Evolutionary conservation across 2,888 invertebrate genomes (phyloP).

Genomic region (Macrosoma leucophasiata): DNA sequence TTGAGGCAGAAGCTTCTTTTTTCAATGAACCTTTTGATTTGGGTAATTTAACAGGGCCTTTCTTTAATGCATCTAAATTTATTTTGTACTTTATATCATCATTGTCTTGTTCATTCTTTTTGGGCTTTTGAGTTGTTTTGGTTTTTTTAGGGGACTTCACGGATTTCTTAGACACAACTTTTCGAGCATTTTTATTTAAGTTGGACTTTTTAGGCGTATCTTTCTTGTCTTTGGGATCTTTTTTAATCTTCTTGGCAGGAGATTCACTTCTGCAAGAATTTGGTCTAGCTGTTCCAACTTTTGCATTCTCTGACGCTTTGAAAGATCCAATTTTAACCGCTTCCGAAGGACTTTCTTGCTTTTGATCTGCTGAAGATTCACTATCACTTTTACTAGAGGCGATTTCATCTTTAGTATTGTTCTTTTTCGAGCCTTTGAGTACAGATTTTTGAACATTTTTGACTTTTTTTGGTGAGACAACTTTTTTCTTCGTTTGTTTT

Average conservation of each 20-base stretch:
- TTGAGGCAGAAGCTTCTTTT: constrained; percentile 37
- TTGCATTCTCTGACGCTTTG: too few relatives aligned
- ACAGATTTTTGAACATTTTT: constrained; percentile 49
- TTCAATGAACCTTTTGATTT: constrained; percentile 47
- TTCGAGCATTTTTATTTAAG: constrained; percentile 33
- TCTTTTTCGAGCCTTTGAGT: constrained; percentile 48
- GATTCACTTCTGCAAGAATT: constrained; percentile 41
- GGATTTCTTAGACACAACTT: constrained; percentile 38
- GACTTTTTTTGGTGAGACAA: constrained; percentile 45
- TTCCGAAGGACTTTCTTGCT: constrained; percentile 38
- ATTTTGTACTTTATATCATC: constrained; percentile 62
- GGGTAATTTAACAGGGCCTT: constrained; percentile 37
- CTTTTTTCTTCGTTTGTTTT: constrained; percentile 52
- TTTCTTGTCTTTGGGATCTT: constrained; percentile 58
- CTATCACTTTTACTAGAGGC: constrained; percentile 39
- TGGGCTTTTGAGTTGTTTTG: constrained; percentile 34
- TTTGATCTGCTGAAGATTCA: constrained; percentile 36
- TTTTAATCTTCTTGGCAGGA: constrained; percentile 51
- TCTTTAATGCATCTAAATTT: constrained; percentile 51
- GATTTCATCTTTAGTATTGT: constrained; percentile 40
- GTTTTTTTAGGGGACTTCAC: constrained; percentile 36
- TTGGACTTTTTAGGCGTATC: constrained; percentile 42
- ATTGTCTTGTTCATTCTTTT: constrained; percentile 35
- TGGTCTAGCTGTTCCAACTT: constrained; percentile 41
- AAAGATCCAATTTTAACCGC: too few relatives aligned